Conservation (phyloP, 2,797 vertebrate genomes). For the Falco concolor region DNA sequence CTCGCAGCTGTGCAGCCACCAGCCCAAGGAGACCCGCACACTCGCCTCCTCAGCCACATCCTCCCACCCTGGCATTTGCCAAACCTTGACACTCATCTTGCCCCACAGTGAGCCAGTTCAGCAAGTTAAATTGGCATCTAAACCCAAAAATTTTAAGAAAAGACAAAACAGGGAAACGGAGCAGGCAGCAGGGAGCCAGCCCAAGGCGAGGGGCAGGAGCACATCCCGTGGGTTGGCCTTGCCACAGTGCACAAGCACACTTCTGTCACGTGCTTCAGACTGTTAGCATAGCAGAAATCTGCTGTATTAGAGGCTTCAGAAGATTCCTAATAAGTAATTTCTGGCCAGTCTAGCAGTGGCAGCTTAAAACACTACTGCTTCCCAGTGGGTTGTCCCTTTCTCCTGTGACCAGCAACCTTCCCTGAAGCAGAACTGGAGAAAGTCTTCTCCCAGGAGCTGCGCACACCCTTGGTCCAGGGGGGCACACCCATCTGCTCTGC, state of each 20-base stretch:
- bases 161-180: background rate
- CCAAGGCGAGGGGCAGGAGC: background rate
- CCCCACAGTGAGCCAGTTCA: background rate
- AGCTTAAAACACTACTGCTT: background rate
- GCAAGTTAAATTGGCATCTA: background rate
- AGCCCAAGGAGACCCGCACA: background rate
- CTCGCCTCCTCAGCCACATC: background rate
- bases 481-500: background rate
- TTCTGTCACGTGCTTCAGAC: background rate
- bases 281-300: background rate
- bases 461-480: background rate
- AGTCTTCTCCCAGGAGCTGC: background rate
- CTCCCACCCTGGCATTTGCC: background rate
- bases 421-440: background rate
- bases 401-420: background rate
- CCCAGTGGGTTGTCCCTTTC: background rate
- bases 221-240: background rate
- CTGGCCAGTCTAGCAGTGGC: background rate
- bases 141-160: background rate
- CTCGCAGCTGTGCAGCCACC: background rate
- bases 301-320: slow-evolving; percentile 30
- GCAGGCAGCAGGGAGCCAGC: background rate
- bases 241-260: background rate
- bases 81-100: background rate
- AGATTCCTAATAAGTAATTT: slow-evolving; percentile 31